Base-by-base conservation (phyloP, 2,888 invertebrate species). In the Polyommatus iphigenia region DNA sequence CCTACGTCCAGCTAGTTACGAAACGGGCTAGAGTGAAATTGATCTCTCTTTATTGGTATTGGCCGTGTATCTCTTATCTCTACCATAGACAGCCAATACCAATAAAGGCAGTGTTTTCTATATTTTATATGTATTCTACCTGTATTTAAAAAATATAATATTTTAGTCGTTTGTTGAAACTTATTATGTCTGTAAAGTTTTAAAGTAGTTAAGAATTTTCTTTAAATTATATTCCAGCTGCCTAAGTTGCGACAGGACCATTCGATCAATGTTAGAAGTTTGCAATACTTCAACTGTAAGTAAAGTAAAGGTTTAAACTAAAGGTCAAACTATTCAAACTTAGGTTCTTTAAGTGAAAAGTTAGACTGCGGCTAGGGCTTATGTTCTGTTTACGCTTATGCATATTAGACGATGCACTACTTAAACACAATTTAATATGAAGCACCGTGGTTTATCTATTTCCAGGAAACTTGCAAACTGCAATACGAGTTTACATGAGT, bases 1-100 rank as follows among this genome's bases (percentile, higher is more conserved):
- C 67, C 67, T 67, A 15, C 6, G 67, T 67, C 67, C 67, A 67
- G 67, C 67, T 67, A 67, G 29, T 32, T 67, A 67, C 67, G 67
- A 32, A 67, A 67, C 15, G 15, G 67, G 67, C 67, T 67, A 29
- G 67, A 67, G 67, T 67, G 67, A 67, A 67, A 67, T 32, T 15
- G 67, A 67, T 67, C 29, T 67, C 29, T 15, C 29, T 67, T 67
- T 67, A 67, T 67, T 67, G 67, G 67, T 67, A 32, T 67, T 67
- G 67, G 18, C 6, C 67, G 29, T 29, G 67, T 62, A 62, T 29
- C 59, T n/a, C 20, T 59, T 18, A 54, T 46, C 62, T 24, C 24
- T 62, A 62, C 62, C 24, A 24, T 59, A 59, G 10, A 24, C 62
- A 24, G 4, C 13, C 24, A 62, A 62, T 62, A 62, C 15, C 62